Base-by-base conservation (phyloP, 1,140 invertebrate genomes). In the Sycophila sp. region DNA sequence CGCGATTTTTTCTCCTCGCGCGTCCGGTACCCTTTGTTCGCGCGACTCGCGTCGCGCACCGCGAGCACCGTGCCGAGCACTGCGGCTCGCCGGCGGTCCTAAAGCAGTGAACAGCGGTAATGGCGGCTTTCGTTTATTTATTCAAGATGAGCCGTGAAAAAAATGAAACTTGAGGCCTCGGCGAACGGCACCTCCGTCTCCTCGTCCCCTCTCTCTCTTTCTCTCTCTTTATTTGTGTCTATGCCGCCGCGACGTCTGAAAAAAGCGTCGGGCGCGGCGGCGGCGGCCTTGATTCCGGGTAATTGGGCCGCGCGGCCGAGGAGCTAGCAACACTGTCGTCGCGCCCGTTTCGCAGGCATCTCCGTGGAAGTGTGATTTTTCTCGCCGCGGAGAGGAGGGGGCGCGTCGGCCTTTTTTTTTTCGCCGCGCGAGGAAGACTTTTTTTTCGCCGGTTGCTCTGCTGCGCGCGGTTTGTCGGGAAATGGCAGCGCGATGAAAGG, bases 111-210 rank as follows among this genome's bases (percentile, higher is more conserved):
- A 74, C 75, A 73, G 69, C 78, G 74, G 79, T 78, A 77, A 81
- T 81, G 79, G 80, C 82, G 79, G 76, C 77, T 82, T 81, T 82
- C 80, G 76, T 81, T 83, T 83, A 82, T 82, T 83, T 83, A 72
- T 76, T 40, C 53, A 47, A 26, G 19, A 2, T 60, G 40, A 60
- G 38, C 42, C 4, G 36, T 10, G 17, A 69, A 73, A 78, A 77
- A 79, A 77, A 74, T 77, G 71, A 60, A 45, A 70, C 69, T 72
- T 34, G 34, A 73, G 70, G 64, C 40, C 13, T 47, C 62, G 17
- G 15, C 7, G n/a, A 36, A 49, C 45, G n/a, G n/a, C n/a, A n/a
- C 10, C 40, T 17, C 8, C n/a, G 4, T 17, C 7, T 45, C 40
- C 40, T 45, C 40, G 40, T 17, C 4, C 40, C 36, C 19, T 28